Conservation (phyloP, 2,888 invertebrate species). For the Lycaena phlaeas region DNA sequence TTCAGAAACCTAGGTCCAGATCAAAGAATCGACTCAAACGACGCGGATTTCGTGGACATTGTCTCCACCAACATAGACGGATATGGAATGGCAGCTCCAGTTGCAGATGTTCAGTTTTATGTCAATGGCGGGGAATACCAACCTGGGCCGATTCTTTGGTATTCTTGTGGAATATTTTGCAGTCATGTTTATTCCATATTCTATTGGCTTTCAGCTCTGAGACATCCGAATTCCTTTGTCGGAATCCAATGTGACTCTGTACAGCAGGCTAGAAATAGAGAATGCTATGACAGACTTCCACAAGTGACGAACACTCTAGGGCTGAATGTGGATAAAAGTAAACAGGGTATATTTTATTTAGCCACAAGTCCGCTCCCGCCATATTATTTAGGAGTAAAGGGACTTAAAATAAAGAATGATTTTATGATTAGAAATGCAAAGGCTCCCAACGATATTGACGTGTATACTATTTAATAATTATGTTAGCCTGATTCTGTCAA, state of each 20-base stretch:
- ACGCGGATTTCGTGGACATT: conserved; percentile 48
- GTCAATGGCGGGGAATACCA: conserved; percentile 52
- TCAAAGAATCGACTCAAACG: conserved; percentile 37
- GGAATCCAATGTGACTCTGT: conserved; percentile 30
- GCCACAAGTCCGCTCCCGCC: conserved; percentile 33
- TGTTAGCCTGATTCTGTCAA: too few relatives aligned
- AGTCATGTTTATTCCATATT: conserved; percentile 26
- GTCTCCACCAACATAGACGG: conserved; percentile 47
- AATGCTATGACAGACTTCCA: conserved; percentile 26
- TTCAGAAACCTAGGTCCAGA: conserved; percentile 43
- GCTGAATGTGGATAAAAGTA: conserved; percentile 24
- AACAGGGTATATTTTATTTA: conserved; percentile 31
- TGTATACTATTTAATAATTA: not conserved
- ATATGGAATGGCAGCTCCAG: conserved; percentile 44
- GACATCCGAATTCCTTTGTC: conserved; percentile 24
- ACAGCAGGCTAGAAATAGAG: conserved; percentile 27
- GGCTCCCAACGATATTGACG: not conserved
- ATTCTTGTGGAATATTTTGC: conserved; percentile 25
- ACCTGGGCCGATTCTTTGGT: conserved; percentile 18
- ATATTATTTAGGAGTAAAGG: conserved; percentile 42
- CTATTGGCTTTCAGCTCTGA: conserved; percentile 27
- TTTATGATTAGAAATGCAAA: conserved; percentile 16
- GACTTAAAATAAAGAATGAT: conserved; percentile 36
- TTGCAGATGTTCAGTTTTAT: conserved; percentile 50
- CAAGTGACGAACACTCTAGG: conserved; percentile 26